These are phyloP conservation scores for Drosophila stalkeri DNA, from an alignment of 2,888 invertebrate species.

Conservation along the genomic window DNA sequence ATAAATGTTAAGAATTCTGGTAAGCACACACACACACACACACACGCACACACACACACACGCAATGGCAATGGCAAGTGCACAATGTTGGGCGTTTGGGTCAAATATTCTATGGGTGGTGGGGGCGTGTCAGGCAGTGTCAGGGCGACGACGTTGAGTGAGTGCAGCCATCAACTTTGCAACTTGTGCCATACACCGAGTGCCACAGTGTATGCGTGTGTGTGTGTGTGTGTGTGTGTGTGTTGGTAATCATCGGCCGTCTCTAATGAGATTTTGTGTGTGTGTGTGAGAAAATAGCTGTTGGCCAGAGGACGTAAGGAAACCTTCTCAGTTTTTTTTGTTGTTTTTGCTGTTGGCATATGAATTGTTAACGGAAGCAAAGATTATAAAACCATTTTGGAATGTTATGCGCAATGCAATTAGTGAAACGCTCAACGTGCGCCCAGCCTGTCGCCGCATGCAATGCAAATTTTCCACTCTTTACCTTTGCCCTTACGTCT, in stretches of 20 bases:
- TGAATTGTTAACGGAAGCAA: constrained; percentile 70
- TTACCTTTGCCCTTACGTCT: not conserved
- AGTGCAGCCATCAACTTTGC: constrained; percentile 70
- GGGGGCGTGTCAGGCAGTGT: constrained; percentile 62
- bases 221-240: constrained; percentile 13
- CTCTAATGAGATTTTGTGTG: constrained; percentile 63
- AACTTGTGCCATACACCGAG: constrained; percentile 47
- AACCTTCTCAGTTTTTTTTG: constrained; percentile 7
- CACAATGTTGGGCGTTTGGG: constrained; percentile 22
- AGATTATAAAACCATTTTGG: constrained; percentile 76
- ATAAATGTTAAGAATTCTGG: constrained; percentile 44
- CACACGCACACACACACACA: constrained; percentile 10
- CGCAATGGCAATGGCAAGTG: constrained; percentile 34
- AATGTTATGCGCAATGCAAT: constrained; percentile 70
- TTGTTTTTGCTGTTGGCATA: constrained; percentile 16
- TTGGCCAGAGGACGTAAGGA: constrained; percentile 26
- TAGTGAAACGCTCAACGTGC: constrained; percentile 46
- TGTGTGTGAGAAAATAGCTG: constrained; percentile 37
- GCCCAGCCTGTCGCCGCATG: constrained; percentile 20
- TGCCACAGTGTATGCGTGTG: constrained; percentile 21
- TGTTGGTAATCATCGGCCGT: constrained; percentile 52
- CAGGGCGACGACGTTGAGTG: constrained; percentile 58
- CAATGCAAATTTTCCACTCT: constrained; percentile 39
- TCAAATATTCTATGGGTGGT: not conserved
- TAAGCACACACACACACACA: constrained; percentile 14